Evolutionary conservation across 2,888 invertebrate species (phyloP).

Genomic region (Mesochorus sp.): DNA sequence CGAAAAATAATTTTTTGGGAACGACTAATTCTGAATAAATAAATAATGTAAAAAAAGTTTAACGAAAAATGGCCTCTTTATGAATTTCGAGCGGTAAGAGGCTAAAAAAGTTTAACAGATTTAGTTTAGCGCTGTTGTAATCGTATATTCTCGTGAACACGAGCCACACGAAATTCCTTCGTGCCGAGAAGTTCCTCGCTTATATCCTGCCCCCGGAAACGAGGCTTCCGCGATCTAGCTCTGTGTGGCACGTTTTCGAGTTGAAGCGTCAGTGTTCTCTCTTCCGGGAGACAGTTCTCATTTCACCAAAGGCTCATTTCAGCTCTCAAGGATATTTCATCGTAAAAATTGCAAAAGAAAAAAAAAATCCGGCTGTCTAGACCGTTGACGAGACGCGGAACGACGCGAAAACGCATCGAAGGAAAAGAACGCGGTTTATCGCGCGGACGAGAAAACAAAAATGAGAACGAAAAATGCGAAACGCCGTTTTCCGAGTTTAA

Average conservation of each 20-base stretch:
- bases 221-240: slow-evolving; percentile 57
- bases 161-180: slow-evolving; percentile 48
- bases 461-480: slow-evolving; percentile 35
- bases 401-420: background rate
- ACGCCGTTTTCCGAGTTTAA: slow-evolving; percentile 56
- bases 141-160: slow-evolving; percentile 34
- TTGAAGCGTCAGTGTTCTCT: slow-evolving; percentile 10
- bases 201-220: slow-evolving; percentile 61
- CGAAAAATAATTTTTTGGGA: no score
- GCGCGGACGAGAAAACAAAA: slow-evolving; percentile 18
- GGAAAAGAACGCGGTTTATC: slow-evolving; percentile 4
- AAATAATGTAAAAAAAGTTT: no score
- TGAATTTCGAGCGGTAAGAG: no score
- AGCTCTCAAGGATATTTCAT: slow-evolving; percentile 47
- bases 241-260: background rate
- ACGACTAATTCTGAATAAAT: no score
- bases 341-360: background rate
- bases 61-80: no score
- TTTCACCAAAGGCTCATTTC: slow-evolving; percentile 45
- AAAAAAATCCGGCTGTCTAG: slow-evolving; percentile 11
- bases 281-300: slow-evolving; percentile 54
- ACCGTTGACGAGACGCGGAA: slow-evolving; percentile 11
- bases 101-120: background rate
- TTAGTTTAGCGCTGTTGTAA: slow-evolving; percentile 18
- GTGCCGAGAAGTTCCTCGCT: slow-evolving; percentile 59